Evolutionary conservation across 2,113 vertebrate genomes (phyloP), one percentile per base, ranked within the genome.

Genomic region (Plectropomus leopardus): DNA sequence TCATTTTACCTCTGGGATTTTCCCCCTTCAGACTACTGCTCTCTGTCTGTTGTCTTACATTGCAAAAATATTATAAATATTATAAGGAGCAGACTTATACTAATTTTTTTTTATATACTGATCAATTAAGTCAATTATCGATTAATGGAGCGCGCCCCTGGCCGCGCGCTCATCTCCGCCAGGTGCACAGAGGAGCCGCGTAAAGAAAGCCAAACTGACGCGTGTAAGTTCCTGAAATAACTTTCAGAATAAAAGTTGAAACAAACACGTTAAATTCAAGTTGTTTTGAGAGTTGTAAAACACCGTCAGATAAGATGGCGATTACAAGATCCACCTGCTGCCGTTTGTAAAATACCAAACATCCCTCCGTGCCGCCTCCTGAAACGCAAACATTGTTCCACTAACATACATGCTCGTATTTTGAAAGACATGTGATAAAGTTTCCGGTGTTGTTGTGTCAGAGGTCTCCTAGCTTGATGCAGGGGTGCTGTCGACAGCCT

Each of bases 401-500:
- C 8, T 5, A 19, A 50, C 0, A 5, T 0, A 4, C 2, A 1
- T 4, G 44, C 78, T 75, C n/a, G 0, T 81, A 82, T 76, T 86
- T 51, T 88, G 77, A 86, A 84, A 53, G 11, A 0, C 0, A 1
- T 1, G 0, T 1, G 0, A 1, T 0, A 0, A 0, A 0, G 15
- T 8, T 83, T 88, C 84, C 73, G 70, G 55, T 64, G 2, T 23
- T 0, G 0, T 11, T 0, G 19, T 55, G 9, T 16, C 55, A 13
- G 21, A 36, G 21, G 15, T 50, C 4, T 21, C 30, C 36, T 7
- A 51, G 24, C 85, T 90, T 87, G 80, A 89, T 23, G 64, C 78
- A 50, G 82, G 54, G 66, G 67, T 69, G 76, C 85, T 78, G 87
- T 86, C 86, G 76, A 78, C 82, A 87, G 77, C 85, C 89, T 78